phyloP scores from a whole-genome alignment of 2,797 vertebrate species.

The Euthynnus affinis region DNA sequence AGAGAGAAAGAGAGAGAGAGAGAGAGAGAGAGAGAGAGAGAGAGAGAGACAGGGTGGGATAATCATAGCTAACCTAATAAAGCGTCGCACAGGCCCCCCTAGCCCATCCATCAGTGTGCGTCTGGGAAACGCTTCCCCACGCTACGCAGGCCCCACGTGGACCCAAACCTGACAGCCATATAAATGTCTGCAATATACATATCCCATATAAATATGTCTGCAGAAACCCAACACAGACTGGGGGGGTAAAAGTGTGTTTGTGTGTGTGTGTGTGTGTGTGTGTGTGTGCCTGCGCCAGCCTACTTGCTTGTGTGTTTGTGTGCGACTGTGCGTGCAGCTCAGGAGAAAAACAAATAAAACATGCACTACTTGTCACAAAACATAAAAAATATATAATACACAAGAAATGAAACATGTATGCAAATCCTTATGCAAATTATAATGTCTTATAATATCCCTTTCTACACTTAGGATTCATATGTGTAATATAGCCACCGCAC shows the following conservation, averaged over 20 bases:
- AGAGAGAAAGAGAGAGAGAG: conserved; percentile 46
- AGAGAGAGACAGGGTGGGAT: conserved; percentile 89
- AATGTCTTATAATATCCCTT: conserved; percentile 67
- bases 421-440: conserved; percentile 87
- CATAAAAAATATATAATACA: conserved; percentile 85
- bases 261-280: conserved; percentile 35
- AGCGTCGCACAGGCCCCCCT: conserved; percentile 90
- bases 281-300: conserved; percentile 37
- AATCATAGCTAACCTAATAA: conserved; percentile 99
- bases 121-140: conserved; percentile 96
- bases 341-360: conserved; percentile 88
- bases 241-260: conserved; percentile 27
- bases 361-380: conserved; percentile 69
- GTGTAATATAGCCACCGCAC: conserved; percentile 63
- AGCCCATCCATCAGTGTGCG: conserved; percentile 96
- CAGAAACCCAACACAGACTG: conserved; percentile 79
- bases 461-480: conserved; percentile 67
- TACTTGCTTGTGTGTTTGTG: conserved; percentile 45
- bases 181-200: conserved; percentile 99
- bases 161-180: conserved; percentile 95
- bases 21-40: conserved; percentile 43
- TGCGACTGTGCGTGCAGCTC: conserved; percentile 70
- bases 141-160: conserved; percentile 84
- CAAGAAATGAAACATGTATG: conserved; percentile 89
- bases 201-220: conserved; percentile 91